phyloP scores from a whole-genome alignment of 53 echinoderm and acorn worm genomes.

The Zoroaster sp. region DNA sequence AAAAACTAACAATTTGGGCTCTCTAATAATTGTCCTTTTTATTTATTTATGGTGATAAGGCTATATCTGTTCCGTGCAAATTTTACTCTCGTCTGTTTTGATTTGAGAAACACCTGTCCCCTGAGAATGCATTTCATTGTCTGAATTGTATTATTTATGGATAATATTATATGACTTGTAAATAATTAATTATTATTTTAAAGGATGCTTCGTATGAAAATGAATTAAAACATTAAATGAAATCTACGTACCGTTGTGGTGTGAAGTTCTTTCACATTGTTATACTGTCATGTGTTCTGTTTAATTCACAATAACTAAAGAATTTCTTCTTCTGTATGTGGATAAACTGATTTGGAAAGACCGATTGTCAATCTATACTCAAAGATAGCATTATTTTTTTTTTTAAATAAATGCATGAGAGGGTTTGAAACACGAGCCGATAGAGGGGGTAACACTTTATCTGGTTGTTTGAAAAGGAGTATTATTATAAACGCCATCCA shows the following conservation, averaged over 20 bases:
- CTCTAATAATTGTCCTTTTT: not conserved
- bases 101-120: not conserved
- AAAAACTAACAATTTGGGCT: not conserved
- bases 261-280: not conserved
- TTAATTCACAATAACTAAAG: no score
- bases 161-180: constrained; percentile 29
- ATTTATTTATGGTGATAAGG: constrained; percentile 31
- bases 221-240: not conserved
- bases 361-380: no score
- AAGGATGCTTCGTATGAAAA: constrained; percentile 27
- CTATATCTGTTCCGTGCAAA: not conserved
- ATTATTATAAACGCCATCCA: no score
- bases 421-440: no score
- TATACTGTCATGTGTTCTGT: not conserved
- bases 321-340: no score
- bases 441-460: no score
- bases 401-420: no score
- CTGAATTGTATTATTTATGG: constrained; percentile 50
- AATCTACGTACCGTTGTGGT: not conserved
- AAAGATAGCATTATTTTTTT: no score
- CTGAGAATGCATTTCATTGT: constrained; percentile 1
- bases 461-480: no score
- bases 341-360: no score
- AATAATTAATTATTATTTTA: constrained; percentile 47
- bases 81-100: not conserved